These are phyloP conservation scores for Cryptoblepharus egeriae DNA, from an alignment of 2,797 vertebrate species.

Conservation along the genomic window DNA sequence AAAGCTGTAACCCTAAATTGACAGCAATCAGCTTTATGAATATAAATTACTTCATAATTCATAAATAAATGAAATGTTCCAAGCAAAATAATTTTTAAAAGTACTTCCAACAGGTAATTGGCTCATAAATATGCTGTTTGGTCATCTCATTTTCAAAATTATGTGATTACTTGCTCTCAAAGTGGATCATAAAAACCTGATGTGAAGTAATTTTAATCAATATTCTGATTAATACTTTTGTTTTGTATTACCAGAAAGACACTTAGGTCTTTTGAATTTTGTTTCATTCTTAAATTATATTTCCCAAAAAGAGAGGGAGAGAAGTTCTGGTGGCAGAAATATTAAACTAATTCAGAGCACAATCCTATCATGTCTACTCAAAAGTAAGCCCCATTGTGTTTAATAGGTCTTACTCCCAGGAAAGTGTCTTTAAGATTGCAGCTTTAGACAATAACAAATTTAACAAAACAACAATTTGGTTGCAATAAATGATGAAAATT, in stretches of 20 bases:
- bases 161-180: neutral
- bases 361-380: no score
- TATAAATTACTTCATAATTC: constrained; percentile 24
- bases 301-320: neutral
- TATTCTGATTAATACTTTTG: neutral
- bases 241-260: neutral
- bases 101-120: constrained; percentile 49
- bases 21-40: neutral
- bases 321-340: neutral
- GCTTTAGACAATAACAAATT: no score
- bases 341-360: neutral
- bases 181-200: neutral
- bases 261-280: neutral
- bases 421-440: no score
- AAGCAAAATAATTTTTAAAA: constrained; percentile 53
- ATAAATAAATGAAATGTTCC: constrained; percentile 25
- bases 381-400: no score
- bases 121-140: constrained; percentile 43
- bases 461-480: no score
- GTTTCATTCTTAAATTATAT: neutral
- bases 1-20: neutral
- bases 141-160: constrained; percentile 13
- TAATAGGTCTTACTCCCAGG: no score
- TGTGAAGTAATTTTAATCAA: neutral
- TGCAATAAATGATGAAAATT: neutral